phyloP scores from a whole-genome alignment of 2,797 vertebrate species.

The Darevskia mixta region DNA sequence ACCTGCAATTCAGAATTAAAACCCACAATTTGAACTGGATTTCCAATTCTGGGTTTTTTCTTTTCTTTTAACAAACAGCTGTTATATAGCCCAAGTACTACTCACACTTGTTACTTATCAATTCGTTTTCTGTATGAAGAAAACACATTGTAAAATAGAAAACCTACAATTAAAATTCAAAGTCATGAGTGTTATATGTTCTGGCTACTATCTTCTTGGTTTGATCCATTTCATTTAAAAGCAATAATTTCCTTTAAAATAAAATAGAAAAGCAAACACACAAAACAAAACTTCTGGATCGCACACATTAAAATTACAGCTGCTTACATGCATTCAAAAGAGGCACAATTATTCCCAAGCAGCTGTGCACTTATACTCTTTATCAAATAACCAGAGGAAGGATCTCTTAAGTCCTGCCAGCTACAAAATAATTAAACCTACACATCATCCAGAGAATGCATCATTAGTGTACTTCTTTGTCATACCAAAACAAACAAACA shows the following conservation, averaged over 20 bases:
- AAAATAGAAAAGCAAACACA: not conserved
- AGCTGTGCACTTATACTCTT: not conserved
- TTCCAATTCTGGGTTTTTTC: too few relatives aligned
- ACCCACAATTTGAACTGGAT: not conserved
- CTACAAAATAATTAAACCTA: not conserved
- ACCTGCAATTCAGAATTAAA: not conserved
- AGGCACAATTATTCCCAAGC: not conserved
- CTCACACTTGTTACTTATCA: not conserved
- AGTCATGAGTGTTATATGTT: not conserved
- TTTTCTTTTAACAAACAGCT: not conserved
- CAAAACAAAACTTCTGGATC: not conserved
- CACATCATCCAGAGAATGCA: not conserved
- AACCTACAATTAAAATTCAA: not conserved
- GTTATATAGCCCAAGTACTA: not conserved
- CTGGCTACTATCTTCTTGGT: not conserved
- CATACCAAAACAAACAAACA: not conserved
- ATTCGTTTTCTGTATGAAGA: not conserved
- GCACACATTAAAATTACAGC: not conserved
- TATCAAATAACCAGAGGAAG: too few relatives aligned
- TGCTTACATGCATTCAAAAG: not conserved
- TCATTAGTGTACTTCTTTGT: not conserved
- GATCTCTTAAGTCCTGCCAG: not conserved
- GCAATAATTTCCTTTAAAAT: not conserved
- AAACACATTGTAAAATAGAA: not conserved
- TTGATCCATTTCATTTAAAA: not conserved